Conservation (phyloP, 2,888 invertebrate genomes). For the Hydrotaea diabolus region DNA sequence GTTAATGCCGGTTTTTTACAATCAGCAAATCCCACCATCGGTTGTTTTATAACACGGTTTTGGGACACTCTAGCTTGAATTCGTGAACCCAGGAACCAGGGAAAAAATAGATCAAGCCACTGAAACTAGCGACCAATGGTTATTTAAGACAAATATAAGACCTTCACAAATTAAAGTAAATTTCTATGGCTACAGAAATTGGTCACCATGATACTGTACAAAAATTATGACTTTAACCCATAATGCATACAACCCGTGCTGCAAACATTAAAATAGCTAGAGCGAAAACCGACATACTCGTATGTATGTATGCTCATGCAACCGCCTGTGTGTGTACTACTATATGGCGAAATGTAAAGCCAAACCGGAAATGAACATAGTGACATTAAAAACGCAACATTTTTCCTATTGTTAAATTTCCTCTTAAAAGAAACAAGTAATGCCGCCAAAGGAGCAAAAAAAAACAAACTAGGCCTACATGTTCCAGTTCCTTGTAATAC, state of each 20-base stretch:
- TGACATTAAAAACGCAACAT: constrained; percentile 68
- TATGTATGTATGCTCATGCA: not conserved
- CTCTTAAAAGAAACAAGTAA: constrained; percentile 31
- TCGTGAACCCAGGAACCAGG: too few relatives aligned
- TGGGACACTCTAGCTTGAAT: too few relatives aligned
- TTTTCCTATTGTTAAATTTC: constrained; percentile 64
- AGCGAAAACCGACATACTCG: too few relatives aligned
- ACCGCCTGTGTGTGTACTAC: not conserved
- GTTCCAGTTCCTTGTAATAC: not conserved
- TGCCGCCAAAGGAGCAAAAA: constrained; percentile 26
- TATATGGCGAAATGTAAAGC: constrained; percentile 62
- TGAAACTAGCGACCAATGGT: too few relatives aligned
- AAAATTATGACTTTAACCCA: not conserved
- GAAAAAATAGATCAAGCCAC: too few relatives aligned
- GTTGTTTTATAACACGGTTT: too few relatives aligned
- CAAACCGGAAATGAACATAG: constrained; percentile 66
- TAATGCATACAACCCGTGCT: not conserved
- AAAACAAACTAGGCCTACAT: constrained; percentile 20
- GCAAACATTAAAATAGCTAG: not conserved
- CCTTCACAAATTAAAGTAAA: too few relatives aligned
- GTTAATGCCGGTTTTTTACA: too few relatives aligned
- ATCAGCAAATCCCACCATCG: too few relatives aligned
- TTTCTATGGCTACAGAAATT: not conserved
- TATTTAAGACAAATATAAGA: too few relatives aligned
- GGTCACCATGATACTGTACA: not conserved